Conservation (phyloP, 1,140 invertebrate species). For the Conopomorpha cramerella region DNA sequence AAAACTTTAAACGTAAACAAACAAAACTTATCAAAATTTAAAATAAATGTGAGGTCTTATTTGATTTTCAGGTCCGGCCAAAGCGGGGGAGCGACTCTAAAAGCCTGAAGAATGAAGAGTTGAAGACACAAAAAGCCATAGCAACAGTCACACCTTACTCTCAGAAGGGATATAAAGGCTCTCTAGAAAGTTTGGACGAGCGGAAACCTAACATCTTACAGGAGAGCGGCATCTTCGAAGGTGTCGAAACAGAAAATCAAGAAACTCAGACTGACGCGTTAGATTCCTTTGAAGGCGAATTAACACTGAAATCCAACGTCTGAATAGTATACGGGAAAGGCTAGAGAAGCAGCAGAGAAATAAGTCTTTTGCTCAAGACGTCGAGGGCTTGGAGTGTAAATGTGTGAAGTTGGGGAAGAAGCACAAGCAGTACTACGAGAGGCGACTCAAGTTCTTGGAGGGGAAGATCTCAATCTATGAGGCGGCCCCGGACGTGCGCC, state of each 20-base stretch:
- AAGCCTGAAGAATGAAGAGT: slow-evolving; percentile 34
- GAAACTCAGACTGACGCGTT: slow-evolving; percentile 61
- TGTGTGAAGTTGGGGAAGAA: slow-evolving; percentile 56
- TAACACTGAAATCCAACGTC: slow-evolving; percentile 61
- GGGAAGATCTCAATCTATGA: slow-evolving; percentile 65
- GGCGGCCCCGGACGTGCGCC: slow-evolving; percentile 62
- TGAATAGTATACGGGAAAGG: slow-evolving; percentile 61
- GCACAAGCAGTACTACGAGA: slow-evolving; percentile 64
- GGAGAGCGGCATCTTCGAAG: slow-evolving; percentile 71
- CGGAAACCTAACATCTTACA: slow-evolving; percentile 57
- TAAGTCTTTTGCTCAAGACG: slow-evolving; percentile 44
- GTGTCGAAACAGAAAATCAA: slow-evolving; percentile 48
- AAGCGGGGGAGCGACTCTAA: slow-evolving; percentile 43
- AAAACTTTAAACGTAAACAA: slow-evolving; percentile 4
- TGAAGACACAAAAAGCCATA: slow-evolving; percentile 51
- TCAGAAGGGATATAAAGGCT: slow-evolving; percentile 46
- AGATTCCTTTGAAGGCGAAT: slow-evolving; percentile 52
- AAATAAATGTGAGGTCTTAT: no score
- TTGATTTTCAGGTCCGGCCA: no score
- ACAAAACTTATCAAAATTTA: no score
- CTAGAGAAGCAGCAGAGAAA: slow-evolving; percentile 57
- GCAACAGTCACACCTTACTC: slow-evolving; percentile 57
- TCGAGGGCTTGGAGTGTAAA: slow-evolving; percentile 38
- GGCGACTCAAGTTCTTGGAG: slow-evolving; percentile 63
- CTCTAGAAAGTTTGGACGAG: slow-evolving; percentile 41